phyloP scores from a whole-genome alignment of 2,888 invertebrate genomes.

The Zele albiditarsus region DNA sequence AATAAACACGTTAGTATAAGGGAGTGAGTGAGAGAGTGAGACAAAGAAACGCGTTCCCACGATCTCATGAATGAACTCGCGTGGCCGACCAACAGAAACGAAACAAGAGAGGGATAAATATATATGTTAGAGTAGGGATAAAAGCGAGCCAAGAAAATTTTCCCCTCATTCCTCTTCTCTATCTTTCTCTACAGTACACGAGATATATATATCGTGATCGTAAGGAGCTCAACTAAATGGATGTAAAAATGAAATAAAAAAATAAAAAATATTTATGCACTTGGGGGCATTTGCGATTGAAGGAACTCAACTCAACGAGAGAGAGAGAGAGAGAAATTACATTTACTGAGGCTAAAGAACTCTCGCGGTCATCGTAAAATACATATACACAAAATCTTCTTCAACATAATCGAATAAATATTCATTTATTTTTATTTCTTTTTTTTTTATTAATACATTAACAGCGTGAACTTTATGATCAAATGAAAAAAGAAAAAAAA shows the following conservation, averaged over 20 bases:
- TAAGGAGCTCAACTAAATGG: neutral
- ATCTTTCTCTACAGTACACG: neutral
- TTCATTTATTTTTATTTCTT: too few species aligned
- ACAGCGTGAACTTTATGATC: neutral
- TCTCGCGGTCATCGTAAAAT: neutral
- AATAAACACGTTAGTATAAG: slow-evolving; percentile 20
- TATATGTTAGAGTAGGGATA: neutral
- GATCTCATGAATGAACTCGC: slow-evolving; percentile 73
- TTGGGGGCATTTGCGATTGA: neutral
- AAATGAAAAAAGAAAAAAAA: neutral
- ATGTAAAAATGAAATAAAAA: neutral
- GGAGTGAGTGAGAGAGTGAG: slow-evolving; percentile 61
- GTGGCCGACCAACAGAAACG: slow-evolving; percentile 61
- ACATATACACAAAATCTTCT: neutral
- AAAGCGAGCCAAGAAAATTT: neutral
- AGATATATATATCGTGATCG: neutral
- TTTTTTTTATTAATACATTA: neutral
- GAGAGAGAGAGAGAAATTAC: slow-evolving; percentile 49
- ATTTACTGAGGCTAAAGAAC: slow-evolving; percentile 31
- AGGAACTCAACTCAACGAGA: slow-evolving; percentile 48
- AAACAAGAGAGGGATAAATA: slow-evolving; percentile 51
- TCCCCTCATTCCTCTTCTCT: too few species aligned
- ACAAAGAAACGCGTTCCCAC: slow-evolving; percentile 69
- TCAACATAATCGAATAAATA: neutral
- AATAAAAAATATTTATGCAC: neutral